Evolutionary conservation across 2,113 vertebrate genomes (phyloP).

Genomic region (Ptychochromis oligacanthus): DNA sequence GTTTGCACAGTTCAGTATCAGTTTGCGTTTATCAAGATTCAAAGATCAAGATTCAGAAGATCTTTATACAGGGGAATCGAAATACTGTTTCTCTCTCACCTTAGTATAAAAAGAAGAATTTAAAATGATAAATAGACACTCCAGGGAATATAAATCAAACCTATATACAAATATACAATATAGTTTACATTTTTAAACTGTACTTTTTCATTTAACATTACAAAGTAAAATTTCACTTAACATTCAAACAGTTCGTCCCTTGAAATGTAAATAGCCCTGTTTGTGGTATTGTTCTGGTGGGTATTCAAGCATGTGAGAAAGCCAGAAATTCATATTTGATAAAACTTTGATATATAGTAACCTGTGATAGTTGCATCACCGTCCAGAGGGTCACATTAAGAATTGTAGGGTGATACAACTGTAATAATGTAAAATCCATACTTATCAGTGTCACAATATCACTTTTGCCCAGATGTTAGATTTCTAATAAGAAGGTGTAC

Average conservation of each 20-base stretch:
- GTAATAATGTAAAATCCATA: neutral
- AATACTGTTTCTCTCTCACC: no score
- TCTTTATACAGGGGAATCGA: no score
- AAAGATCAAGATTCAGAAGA: no score
- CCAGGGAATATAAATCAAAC: no score
- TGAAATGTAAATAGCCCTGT: no score
- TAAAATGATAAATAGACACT: no score
- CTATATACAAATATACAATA: no score
- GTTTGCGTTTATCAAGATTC: no score
- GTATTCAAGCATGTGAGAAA: neutral
- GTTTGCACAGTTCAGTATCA: neutral
- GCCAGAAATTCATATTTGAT: neutral
- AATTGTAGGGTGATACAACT: neutral
- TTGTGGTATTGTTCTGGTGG: neutral
- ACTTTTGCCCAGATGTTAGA: neutral
- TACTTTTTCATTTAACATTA: neutral
- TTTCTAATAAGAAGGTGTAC: neutral
- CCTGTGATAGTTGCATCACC: rapidly evolving
- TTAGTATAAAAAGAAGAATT: no score
- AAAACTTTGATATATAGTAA: no score
- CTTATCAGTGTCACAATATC: neutral
- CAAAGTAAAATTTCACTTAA: neutral
- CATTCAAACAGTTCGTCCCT: neutral
- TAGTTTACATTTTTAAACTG: neutral
- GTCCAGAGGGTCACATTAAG: neutral